Percentiles rank a stretch among this genome's conserved stretches.
phyloP scores from a whole-genome alignment of 1,140 invertebrate species.

The Homalodisca vitripennis region DNA sequence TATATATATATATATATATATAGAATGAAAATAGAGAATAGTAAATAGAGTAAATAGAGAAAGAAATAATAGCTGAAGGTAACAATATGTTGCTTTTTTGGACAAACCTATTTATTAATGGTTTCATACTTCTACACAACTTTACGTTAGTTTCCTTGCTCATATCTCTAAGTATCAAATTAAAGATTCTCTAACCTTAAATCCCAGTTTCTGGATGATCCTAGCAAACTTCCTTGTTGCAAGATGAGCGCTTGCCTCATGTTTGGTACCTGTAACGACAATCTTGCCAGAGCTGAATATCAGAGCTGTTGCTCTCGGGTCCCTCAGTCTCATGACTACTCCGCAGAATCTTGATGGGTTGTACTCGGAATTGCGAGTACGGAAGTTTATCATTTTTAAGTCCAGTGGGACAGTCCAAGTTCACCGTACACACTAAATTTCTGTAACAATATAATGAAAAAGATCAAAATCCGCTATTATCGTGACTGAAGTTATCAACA shows the following conservation, averaged over 20 bases:
- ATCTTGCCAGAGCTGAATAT: conserved; percentile 99
- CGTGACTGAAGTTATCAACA: too few relatives aligned
- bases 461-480: too few relatives aligned
- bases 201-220: conserved; percentile 97
- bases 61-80: too few relatives aligned
- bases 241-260: conserved; percentile 89
- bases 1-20: too few relatives aligned
- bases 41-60: too few relatives aligned
- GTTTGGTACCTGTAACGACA: conserved; percentile 97
- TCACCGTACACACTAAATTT: conserved; percentile 95
- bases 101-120: too few relatives aligned
- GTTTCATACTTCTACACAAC: too few relatives aligned
- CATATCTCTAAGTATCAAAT: not conserved
- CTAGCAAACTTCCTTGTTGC: conserved; percentile 96
- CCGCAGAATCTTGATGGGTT: conserved; percentile 98
- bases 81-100: too few relatives aligned
- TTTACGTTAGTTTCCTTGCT: too few relatives aligned
- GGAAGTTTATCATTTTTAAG: conserved; percentile 88
- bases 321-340: conserved; percentile 96
- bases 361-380: conserved; percentile 98
- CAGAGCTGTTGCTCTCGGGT: conserved; percentile 94
- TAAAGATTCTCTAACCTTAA: conserved; percentile 64
- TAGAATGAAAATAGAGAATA: too few relatives aligned
- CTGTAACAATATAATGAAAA: too few relatives aligned
- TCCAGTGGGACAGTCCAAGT: conserved; percentile 84